Evolutionary conservation across 2,888 invertebrate genomes (phyloP).

Genomic region (Drosophila niveifrons): DNA sequence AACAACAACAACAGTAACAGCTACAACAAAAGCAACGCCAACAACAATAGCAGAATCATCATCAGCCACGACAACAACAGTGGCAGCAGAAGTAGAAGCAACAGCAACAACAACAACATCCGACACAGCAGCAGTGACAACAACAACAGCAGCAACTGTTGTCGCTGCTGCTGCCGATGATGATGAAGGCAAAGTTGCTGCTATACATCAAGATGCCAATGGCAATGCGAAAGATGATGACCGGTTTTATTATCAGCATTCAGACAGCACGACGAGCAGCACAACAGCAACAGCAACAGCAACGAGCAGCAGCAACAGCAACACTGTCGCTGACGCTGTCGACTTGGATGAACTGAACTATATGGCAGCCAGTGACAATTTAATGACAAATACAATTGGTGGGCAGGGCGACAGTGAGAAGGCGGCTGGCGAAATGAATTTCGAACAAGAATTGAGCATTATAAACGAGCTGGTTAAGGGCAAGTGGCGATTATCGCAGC

Average conservation of each 20-base stretch:
- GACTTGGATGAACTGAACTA: slow-evolving; percentile 56
- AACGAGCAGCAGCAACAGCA: slow-evolving; percentile 27
- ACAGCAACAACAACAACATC: slow-evolving; percentile 13
- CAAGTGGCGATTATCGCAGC: slow-evolving; percentile 59
- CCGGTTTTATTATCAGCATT: slow-evolving; percentile 81
- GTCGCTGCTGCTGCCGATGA: slow-evolving; percentile 29
- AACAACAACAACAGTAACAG: slow-evolving; percentile 43
- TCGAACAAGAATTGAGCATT: slow-evolving; percentile 77
- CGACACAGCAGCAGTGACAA: slow-evolving; percentile 35
- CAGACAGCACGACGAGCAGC: slow-evolving; percentile 48
- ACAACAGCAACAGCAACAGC: slow-evolving; percentile 31
- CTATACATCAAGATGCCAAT: slow-evolving; percentile 53
- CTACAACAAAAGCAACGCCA: slow-evolving; percentile 32
- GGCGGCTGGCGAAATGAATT: slow-evolving; percentile 73
- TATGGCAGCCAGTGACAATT: slow-evolving; percentile 62
- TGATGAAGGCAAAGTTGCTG: slow-evolving; percentile 40
- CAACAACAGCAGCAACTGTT: slow-evolving; percentile 52
- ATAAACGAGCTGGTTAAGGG: slow-evolving; percentile 84
- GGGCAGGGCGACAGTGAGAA: slow-evolving; percentile 50
- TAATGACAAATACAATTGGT: slow-evolving; percentile 73
- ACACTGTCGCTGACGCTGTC: slow-evolving; percentile 20
- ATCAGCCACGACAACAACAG: slow-evolving; percentile 26
- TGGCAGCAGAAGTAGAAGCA: slow-evolving; percentile 28
- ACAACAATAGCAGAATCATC: slow-evolving; percentile 33
- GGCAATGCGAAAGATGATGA: slow-evolving; percentile 61